These are phyloP conservation scores for Glossosoma conforme DNA, from an alignment of 1,140 invertebrate genomes.

Conservation along the genomic window DNA sequence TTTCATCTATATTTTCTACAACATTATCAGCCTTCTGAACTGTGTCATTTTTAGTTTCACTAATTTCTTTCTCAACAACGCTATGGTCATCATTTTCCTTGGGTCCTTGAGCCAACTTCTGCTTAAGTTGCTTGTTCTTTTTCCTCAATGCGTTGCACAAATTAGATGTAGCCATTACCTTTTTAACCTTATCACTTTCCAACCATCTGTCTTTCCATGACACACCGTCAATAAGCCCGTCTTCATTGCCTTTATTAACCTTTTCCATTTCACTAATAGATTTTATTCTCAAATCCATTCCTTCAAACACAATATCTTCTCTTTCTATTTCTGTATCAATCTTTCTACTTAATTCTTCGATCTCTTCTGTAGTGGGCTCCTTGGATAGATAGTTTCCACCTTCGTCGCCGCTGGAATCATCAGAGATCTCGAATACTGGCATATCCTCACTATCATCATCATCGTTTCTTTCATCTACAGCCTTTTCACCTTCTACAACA, in stretches of 20 bases:
- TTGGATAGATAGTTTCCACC: conserved; percentile 39
- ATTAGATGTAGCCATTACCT: conserved; percentile 49
- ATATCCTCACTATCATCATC: conserved; percentile 1
- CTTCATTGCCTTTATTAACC: conserved; percentile 17
- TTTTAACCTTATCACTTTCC: conserved; percentile 52
- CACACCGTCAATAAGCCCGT: conserved; percentile 19
- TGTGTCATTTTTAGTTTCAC: conserved; percentile 13
- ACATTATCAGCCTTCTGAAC: too few relatives aligned
- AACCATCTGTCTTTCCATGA: conserved; percentile 48
- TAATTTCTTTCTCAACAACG: too few relatives aligned
- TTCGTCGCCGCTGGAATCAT: conserved; percentile 45
- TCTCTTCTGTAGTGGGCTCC: conserved; percentile 30
- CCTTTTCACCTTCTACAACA: not conserved
- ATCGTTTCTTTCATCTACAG: not conserved
- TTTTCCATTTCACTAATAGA: conserved; percentile 30
- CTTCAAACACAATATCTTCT: conserved; percentile 28
- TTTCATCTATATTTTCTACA: conserved; percentile 15
- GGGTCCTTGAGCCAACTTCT: conserved; percentile 39
- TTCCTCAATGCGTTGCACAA: conserved; percentile 53
- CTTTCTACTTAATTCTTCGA: conserved; percentile 39
- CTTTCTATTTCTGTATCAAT: conserved; percentile 42
- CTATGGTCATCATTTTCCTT: not conserved
- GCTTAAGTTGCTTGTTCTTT: conserved; percentile 55
- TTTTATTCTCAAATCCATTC: too few relatives aligned
- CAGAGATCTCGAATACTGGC: conserved; percentile 39